phyloP scores from a whole-genome alignment of 2,797 vertebrate genomes.

The Trachurus trachurus region DNA sequence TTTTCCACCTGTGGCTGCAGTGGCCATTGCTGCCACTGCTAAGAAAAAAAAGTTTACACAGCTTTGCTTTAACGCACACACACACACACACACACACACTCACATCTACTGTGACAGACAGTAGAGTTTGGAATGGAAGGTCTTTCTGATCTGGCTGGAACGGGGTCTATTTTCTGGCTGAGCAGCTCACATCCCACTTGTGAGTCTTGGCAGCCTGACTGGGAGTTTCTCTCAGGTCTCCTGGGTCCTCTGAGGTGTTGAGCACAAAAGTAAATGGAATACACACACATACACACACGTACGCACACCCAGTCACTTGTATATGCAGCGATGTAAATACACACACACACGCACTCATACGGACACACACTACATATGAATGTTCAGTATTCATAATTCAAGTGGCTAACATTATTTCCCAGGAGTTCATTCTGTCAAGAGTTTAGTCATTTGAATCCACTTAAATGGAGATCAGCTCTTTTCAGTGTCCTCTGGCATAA shows the following conservation, averaged over 20 bases:
- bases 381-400: slow-evolving; percentile 76
- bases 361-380: slow-evolving; percentile 60
- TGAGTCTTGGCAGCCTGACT: slow-evolving; percentile 80
- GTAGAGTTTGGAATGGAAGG: slow-evolving; percentile 51
- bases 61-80: neutral
- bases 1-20: neutral
- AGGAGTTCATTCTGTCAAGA: slow-evolving; percentile 70
- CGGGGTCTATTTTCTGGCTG: slow-evolving; percentile 77
- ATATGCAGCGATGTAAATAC: slow-evolving; percentile 49
- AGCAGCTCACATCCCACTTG: slow-evolving; percentile 76
- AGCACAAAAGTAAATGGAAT: slow-evolving; percentile 28
- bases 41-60: neutral
- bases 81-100: slow-evolving; percentile 1
- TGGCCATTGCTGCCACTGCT: neutral
- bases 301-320: slow-evolving; percentile 28
- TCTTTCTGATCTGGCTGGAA: slow-evolving; percentile 62
- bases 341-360: slow-evolving; percentile 18
- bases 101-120: slow-evolving; percentile 53
- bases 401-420: slow-evolving; percentile 68
- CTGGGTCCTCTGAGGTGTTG: slow-evolving; percentile 62
- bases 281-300: slow-evolving; percentile 13
- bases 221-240: slow-evolving; percentile 74
- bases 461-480: slow-evolving; percentile 70
- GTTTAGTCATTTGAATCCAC: slow-evolving; percentile 75
- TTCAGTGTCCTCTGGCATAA: slow-evolving; percentile 75